Percentiles rank a stretch among this genome's conserved stretches.
Evolutionary conservation across 2,113 vertebrate genomes (phyloP).

Genomic region (Pteronura brasiliensis): DNA sequence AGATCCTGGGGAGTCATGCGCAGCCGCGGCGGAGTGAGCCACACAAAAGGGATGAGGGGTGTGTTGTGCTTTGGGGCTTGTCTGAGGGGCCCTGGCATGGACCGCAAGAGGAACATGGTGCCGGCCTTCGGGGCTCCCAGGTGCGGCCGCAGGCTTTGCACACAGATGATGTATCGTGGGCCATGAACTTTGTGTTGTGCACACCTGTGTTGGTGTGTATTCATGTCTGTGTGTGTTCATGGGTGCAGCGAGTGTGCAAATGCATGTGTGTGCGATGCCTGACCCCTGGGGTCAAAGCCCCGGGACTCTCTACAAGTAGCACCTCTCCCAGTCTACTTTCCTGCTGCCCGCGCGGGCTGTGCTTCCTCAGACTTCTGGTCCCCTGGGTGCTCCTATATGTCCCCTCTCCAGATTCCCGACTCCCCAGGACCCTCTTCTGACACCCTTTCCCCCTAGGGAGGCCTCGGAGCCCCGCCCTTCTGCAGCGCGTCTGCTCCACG

Average conservation of each 20-base stretch:
- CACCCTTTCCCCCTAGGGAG: neutral
- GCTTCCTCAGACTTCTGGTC: neutral
- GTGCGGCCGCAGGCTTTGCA: neutral
- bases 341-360: neutral
- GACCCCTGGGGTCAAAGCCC: neutral
- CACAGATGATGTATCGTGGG: neutral
- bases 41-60: neutral
- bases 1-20: neutral
- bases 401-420: neutral
- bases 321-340: neutral
- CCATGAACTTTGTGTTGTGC: no score
- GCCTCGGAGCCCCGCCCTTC: neutral
- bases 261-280: neutral
- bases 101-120: neutral
- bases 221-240: neutral
- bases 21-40: neutral
- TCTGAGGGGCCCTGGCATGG: neutral
- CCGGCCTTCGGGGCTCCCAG: neutral
- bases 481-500: constrained; percentile 25
- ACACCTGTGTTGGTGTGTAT: neutral
- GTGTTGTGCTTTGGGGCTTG: neutral
- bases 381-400: neutral
- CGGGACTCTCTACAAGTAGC: no score
- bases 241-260: neutral
- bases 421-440: neutral